Base-by-base conservation (phyloP, 2,888 invertebrate genomes). In the Troglohyphantes excavatus region DNA sequence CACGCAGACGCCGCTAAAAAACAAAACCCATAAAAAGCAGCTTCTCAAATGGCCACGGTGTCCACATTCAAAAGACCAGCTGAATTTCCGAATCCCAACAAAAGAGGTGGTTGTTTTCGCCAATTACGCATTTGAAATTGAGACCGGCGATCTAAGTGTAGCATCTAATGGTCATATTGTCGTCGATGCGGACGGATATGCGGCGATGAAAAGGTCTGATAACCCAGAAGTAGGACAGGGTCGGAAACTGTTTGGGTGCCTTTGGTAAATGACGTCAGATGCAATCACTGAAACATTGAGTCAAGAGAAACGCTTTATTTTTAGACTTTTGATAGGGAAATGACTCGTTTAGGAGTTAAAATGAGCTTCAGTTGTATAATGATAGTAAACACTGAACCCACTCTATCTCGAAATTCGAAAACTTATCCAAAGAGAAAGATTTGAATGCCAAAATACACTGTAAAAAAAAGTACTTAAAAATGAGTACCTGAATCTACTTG, bases 141-240 rank as follows among this genome's bases (percentile, higher is more conserved):
- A 78, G 63, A 65, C 65, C 11, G 27, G 23, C 33, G 63, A 33
- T 33, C 72, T 13, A 9, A 72, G 23, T 63, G 63, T 26, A 26
- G 63, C 72, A 70, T 29, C 70, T n/a, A 27, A 67, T 61, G 63
- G 63, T 9, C 11, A n/a, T n/a, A 39, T 2, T 13, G 33, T 33
- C 29, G 19, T 68, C 17, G 53, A 73, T 53, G 73, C 27, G 26
- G 73, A 53, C 53, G 73, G 53, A 73, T 21, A 70, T 70, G 19
- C 39, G 19, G 19, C 17, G 72, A 72, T 75, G 73, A 59, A 26
- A 73, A 53, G 33, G 23, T 76, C 53, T 29, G 76, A 76, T 76
- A 76, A 63, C 33, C 21, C 29, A 61, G 23, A 76, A 76, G 76
- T 76, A 46, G 79, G 65, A 63, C 79, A 79, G 79, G 76, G 76